Evolutionary conservation across 2,113 vertebrate genomes (phyloP), one percentile per base, ranked within the genome.

Genomic region (Isurus oxyrinchus): DNA sequence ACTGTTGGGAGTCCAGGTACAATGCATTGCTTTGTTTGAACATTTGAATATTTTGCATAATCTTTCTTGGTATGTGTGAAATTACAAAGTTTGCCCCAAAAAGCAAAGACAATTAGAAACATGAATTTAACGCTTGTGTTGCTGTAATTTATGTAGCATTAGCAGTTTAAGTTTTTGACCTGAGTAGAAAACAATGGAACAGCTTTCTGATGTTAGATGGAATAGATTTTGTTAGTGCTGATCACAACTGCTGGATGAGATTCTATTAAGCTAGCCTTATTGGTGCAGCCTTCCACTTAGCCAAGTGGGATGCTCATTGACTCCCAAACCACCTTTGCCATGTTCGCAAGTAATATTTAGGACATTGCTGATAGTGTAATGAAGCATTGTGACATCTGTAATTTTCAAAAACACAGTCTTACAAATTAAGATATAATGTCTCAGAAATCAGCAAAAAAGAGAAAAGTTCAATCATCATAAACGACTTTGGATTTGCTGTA

Each of bases 401-500:
- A 72, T 84, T 44, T n/a, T 84, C 35, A 84, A 49, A 19, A 86
- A 40, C 2, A 49, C 63, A 19, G 19, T 66, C 19, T 16, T 40
- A 5, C 81, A 86, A 10, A 88, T 55, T 88, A 55, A 88, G 49
- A 88, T 35, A 7, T 35, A 35, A 8, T 25, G 23, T 88, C 44
- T 53, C 72, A 76, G 72, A 76, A 76, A 35, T 88, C 21, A 25
- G 23, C 23, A 57, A 88, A 66, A 23, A 5, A 31, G 16, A 40
- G 91, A 94, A 67, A n/a, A 94, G 16, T 67, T 35, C 87, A 90
- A 67, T 67, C 93, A 66, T 63, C 44, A 63, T 49, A 94, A 94
- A 63, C 90, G 16, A 35, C 21, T 35, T 23, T 49, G 93, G 69
- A 14, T 27, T 95, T 95, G 49, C 23, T 53, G 94, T 40, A 72